Evolutionary conservation across 2,888 invertebrate species (phyloP), one percentile per base, ranked within the genome.

Genomic region (Phragmatobia fuliginosa): DNA sequence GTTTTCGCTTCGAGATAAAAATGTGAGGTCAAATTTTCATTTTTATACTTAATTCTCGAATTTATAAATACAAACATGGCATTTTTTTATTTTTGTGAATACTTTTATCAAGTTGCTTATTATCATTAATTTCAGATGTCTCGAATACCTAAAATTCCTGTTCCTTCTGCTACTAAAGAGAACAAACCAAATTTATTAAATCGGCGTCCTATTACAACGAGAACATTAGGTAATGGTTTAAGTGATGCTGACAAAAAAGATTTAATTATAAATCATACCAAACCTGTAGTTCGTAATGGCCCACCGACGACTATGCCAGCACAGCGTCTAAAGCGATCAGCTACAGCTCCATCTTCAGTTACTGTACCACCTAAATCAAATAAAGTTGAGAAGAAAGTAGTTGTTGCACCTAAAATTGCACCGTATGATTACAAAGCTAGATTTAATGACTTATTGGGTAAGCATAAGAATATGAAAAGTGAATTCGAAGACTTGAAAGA

Each of bases 341-440:
- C 92, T 4, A 90, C 93, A 49, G 91, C 83, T 3, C 92, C 94
- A 2, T 82, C 91, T 52, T 73, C 90, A 52, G 66, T 88, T 10
- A 77, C 82, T 63, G 77, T 87, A 8, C 88, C 91, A 21, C 80
- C 85, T 21, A 94, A 94, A 85, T 77, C 88, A 25, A 79, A 84
- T 10, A 95, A 93, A 86, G 83, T 94, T 8, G 93, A 93, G 74
- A 91, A 88, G 70, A 95, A 94, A 78, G 81, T 84, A n/a, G 87
- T 87, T 62, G 92, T 89, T 31, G 94, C 94, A 5, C 96, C 96
- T 67, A 95, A 96, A 74, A 96, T 96, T 64, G 94, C 96, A 11
- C 94, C 96, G 0, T 96, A 97, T 88, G 97, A 97, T 83, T 96
- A 95, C 76, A 96, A 97, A 87, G 96, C 96, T 38, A 95, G 97